Conservation (phyloP, 2,797 vertebrate species). For the Esox masquinongy region DNA sequence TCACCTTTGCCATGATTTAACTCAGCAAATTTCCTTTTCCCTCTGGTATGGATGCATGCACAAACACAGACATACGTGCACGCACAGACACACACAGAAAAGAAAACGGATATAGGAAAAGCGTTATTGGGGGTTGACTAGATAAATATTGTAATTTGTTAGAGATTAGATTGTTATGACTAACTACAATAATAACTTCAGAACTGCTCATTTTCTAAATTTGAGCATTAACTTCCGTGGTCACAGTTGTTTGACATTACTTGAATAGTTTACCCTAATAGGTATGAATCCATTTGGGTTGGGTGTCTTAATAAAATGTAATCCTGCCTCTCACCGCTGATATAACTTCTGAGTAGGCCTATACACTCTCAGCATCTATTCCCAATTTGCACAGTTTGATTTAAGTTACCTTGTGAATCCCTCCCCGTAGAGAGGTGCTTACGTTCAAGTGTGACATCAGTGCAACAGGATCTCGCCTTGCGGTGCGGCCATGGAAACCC, state of each 20-base stretch:
- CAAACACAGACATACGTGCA: too few relatives aligned
- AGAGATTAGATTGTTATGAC: background rate
- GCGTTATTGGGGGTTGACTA: background rate
- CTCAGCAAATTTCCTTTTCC: constrained; percentile 48
- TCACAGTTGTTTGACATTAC: constrained; percentile 1
- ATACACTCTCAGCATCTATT: constrained; percentile 4
- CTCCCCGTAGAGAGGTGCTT: constrained; percentile 17
- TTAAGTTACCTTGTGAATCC: constrained; percentile 21
- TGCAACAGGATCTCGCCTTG: constrained; percentile 6
- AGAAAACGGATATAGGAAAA: background rate
- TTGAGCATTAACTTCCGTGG: background rate
- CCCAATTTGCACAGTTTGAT: constrained; percentile 18
- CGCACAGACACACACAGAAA: background rate
- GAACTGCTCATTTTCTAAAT: background rate
- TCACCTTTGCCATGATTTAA: constrained; percentile 64
- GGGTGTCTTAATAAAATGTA: constrained; percentile 16
- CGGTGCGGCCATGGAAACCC: background rate
- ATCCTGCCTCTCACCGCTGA: constrained; percentile 8
- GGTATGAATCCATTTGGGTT: background rate
- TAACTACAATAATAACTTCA: background rate
- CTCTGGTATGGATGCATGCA: constrained; percentile 16
- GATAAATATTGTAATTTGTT: background rate
- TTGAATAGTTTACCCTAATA: constrained; percentile 8
- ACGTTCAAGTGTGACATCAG: constrained; percentile 1
- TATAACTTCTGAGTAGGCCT: background rate